Conservation (phyloP, 2,113 vertebrate species). For the Murina feae region DNA sequence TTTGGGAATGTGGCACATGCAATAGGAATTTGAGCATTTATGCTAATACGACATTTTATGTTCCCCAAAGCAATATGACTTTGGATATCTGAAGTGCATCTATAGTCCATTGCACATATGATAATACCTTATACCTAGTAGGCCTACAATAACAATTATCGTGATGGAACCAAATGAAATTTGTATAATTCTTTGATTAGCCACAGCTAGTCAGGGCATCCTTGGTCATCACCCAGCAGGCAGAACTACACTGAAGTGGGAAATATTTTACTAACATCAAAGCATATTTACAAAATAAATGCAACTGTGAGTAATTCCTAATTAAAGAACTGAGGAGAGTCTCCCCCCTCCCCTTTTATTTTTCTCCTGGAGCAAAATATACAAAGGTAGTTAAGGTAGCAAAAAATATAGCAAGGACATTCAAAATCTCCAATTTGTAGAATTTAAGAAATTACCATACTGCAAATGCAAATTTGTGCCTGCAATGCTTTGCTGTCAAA, state of each 20-base stretch:
- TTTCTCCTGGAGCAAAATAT: not conserved
- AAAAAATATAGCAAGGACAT: not conserved
- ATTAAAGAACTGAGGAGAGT: not conserved
- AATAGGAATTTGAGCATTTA: not conserved
- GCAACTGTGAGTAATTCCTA: not conserved
- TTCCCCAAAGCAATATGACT: not conserved
- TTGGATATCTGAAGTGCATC: not conserved
- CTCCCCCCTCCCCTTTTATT: not conserved
- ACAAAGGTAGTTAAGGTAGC: not conserved
- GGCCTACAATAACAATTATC: not conserved
- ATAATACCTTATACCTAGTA: not conserved
- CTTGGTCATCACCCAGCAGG: not conserved
- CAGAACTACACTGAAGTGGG: not conserved
- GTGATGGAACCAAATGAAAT: not conserved
- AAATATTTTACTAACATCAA: not conserved
- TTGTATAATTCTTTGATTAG: not conserved
- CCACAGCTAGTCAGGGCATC: not conserved
- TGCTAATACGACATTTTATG: not conserved
- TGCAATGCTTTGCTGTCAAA: slow-evolving; percentile 54
- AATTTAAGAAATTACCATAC: slow-evolving; percentile 11
- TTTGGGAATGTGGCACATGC: not conserved
- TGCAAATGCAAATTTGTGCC: slow-evolving; percentile 60
- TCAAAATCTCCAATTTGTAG: slow-evolving; percentile 23
- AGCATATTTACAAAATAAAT: not conserved
- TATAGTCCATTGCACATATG: not conserved